Conservation (phyloP, 2,888 invertebrate species). For the Rhopalosiphum nymphaeae region DNA sequence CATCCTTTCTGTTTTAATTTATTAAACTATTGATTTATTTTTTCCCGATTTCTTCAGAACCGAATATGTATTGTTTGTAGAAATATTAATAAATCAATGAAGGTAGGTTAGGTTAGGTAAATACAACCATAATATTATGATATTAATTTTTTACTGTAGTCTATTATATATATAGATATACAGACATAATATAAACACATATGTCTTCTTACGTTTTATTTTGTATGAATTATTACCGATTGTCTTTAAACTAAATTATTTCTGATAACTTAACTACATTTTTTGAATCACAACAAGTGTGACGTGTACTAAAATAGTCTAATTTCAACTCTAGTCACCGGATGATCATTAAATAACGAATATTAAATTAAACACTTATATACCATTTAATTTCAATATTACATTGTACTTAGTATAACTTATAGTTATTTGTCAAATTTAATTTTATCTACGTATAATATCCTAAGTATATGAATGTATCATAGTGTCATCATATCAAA, state of each 20-base stretch:
- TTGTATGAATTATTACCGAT: neutral
- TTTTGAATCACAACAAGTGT: neutral
- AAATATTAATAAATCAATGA: neutral
- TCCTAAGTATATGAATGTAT: too few species aligned
- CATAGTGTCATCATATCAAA: too few species aligned
- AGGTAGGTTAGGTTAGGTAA: neutral
- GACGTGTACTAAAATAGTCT: neutral
- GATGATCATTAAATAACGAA: neutral
- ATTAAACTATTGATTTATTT: neutral
- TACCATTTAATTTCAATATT: neutral
- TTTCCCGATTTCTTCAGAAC: neutral
- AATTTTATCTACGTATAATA: neutral
- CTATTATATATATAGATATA: neutral
- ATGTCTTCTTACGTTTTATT: neutral
- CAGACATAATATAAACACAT: neutral
- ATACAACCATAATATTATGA: neutral
- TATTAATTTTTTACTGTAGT: neutral
- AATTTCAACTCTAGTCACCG: neutral
- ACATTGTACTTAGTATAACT: neutral
- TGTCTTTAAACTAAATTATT: fast-evolving
- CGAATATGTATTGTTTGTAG: neutral
- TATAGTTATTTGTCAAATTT: neutral
- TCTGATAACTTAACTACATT: neutral
- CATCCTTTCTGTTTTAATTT: neutral
- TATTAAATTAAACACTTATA: neutral